phyloP scores from a whole-genome alignment of 2,888 invertebrate genomes.

The Nemotelus nigrinus region DNA sequence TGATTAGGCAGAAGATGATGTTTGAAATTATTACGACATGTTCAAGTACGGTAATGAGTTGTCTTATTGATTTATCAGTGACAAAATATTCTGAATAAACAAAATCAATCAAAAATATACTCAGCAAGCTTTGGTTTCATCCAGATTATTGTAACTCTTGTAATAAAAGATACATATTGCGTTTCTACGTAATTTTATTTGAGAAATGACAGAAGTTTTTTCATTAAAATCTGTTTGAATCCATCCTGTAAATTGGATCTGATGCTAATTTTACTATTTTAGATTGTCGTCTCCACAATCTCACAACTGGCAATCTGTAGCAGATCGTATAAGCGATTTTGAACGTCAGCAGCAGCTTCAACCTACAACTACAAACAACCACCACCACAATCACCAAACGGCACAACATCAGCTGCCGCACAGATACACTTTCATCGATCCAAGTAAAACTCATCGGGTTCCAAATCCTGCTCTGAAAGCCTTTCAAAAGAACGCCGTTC shows the following conservation, averaged over 20 bases:
- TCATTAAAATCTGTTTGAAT: too few relatives aligned
- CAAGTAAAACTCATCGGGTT: slow-evolving; percentile 77
- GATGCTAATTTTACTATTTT: not conserved
- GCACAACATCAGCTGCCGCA: slow-evolving; percentile 65
- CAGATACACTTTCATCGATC: slow-evolving; percentile 76
- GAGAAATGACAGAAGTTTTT: too few relatives aligned
- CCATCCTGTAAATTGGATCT: too few relatives aligned
- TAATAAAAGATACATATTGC: too few relatives aligned
- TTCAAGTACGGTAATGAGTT: not conserved
- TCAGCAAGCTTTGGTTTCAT: too few relatives aligned
- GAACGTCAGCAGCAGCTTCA: slow-evolving; percentile 66
- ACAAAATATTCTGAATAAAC: too few relatives aligned
- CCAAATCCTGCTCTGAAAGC: slow-evolving; percentile 80
- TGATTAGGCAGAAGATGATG: too few relatives aligned
- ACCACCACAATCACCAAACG: slow-evolving; percentile 59
- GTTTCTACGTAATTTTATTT: too few relatives aligned
- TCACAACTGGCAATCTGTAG: slow-evolving; percentile 69
- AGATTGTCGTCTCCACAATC: slow-evolving; percentile 54
- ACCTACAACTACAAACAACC: slow-evolving; percentile 31
- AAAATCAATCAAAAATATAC: too few relatives aligned
- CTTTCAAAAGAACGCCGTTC: slow-evolving; percentile 82
- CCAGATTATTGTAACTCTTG: too few relatives aligned
- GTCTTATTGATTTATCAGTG: too few relatives aligned
- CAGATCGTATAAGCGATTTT: slow-evolving; percentile 73
- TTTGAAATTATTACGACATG: slow-evolving; percentile 1